phyloP scores from a whole-genome alignment of 1,140 invertebrate genomes.

The Macrosteles quadrilineatus region DNA sequence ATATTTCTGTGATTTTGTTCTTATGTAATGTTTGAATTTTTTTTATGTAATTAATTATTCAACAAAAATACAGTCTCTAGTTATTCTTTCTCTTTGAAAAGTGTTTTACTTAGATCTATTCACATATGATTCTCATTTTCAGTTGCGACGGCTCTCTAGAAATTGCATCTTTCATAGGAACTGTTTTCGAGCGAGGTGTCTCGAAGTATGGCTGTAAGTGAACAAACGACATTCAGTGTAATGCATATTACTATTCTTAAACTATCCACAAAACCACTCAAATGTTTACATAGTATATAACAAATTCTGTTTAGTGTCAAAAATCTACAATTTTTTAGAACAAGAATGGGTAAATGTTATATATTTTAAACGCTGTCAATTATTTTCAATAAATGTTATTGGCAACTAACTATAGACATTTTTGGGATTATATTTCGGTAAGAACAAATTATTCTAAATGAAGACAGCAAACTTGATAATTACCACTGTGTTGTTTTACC shows the following conservation, averaged over 20 bases:
- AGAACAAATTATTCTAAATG: too few relatives aligned
- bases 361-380: too few relatives aligned
- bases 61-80: not conserved
- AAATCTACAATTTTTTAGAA: not conserved
- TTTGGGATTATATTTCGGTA: too few relatives aligned
- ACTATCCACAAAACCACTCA: not conserved
- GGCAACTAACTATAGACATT: too few relatives aligned
- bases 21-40: not conserved
- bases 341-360: not conserved
- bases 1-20: not conserved
- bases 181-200: not conserved
- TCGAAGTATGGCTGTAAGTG: constrained; percentile 2
- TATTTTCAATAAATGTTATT: too few relatives aligned
- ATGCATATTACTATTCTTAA: not conserved
- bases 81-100: not conserved
- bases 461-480: too few relatives aligned
- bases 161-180: not conserved
- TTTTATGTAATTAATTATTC: not conserved
- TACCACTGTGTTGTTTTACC: too few relatives aligned
- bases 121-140: too few relatives aligned
- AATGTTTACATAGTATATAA: not conserved
- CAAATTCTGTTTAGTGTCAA: not conserved
- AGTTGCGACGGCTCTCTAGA: not conserved
- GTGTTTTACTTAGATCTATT: too few relatives aligned
- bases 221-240: not conserved